These are phyloP conservation scores for Neodiprion virginianus DNA, from an alignment of 1,140 invertebrate species.

Conservation along the genomic window DNA sequence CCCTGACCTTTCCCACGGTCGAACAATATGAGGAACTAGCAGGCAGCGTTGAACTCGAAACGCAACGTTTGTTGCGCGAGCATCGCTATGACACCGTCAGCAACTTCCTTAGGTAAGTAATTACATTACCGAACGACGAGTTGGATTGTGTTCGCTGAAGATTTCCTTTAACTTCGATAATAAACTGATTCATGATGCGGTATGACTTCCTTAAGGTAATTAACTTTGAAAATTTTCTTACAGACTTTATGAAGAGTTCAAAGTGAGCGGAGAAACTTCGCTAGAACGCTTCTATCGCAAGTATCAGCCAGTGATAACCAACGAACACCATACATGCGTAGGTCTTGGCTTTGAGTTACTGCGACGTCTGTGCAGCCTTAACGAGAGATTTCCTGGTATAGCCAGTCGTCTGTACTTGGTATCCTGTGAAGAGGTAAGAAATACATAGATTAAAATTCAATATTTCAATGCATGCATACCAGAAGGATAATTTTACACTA, in stretches of 20 bases:
- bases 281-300: slow-evolving; percentile 74
- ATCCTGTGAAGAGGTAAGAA: slow-evolving; percentile 83
- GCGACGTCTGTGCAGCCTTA: slow-evolving; percentile 63
- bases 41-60: slow-evolving; percentile 74
- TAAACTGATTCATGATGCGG: slow-evolving; percentile 11
- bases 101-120: slow-evolving; percentile 73
- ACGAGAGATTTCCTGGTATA: slow-evolving; percentile 70
- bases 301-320: slow-evolving; percentile 79
- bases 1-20: slow-evolving; percentile 65
- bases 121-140: not conserved
- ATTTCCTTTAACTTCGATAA: not conserved
- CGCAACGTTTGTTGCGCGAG: slow-evolving; percentile 78
- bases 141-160: not conserved
- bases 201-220: not conserved
- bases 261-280: slow-evolving; percentile 65
- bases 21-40: slow-evolving; percentile 82
- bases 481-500: too few relatives aligned
- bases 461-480: too few relatives aligned
- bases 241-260: slow-evolving; percentile 78
- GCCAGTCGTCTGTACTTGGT: slow-evolving; percentile 74
- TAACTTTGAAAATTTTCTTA: slow-evolving; percentile 13
- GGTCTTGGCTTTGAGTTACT: slow-evolving; percentile 83
- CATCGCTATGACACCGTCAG: slow-evolving; percentile 87
- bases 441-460: too few relatives aligned
- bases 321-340: slow-evolving; percentile 85